Percentiles rank a stretch among this genome's conserved stretches.
These are phyloP conservation scores for Mobula hypostoma DNA, from an alignment of 2,113 vertebrate genomes.

Conservation along the genomic window DNA sequence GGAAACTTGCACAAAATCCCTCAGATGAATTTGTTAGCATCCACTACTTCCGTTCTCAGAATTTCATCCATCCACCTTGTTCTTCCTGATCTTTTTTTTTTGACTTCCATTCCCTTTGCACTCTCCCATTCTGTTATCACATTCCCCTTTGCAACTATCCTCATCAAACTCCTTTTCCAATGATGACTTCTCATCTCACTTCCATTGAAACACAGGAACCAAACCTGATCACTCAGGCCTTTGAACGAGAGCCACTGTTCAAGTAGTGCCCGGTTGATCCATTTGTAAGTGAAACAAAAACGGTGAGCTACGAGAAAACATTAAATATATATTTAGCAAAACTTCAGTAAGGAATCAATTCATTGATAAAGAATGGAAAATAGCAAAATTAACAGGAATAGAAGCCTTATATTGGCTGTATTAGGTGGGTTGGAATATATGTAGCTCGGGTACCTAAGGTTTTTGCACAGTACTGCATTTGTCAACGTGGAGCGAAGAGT, in stretches of 20 bases:
- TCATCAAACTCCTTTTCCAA: not conserved
- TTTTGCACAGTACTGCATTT: no score
- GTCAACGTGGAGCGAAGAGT: no score
- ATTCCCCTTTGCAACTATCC: not conserved
- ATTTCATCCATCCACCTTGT: not conserved
- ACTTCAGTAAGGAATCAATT: not conserved
- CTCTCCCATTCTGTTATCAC: not conserved
- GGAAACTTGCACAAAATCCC: not conserved
- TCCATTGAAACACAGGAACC: not conserved
- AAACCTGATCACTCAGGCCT: not conserved
- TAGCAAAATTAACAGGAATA: not conserved
- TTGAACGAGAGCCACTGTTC: not conserved
- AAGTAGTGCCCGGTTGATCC: not conserved
- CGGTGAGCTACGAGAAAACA: not conserved
- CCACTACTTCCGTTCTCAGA: not conserved
- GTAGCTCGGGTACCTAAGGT: no score
- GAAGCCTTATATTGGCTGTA: not conserved
- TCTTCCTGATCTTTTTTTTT: not conserved
- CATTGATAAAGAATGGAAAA: not conserved
- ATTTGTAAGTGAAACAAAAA: not conserved
- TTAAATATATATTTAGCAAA: not conserved
- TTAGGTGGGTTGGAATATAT: not conserved
- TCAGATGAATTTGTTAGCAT: not conserved
- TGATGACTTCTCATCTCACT: not conserved
- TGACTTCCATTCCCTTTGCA: not conserved